These are phyloP conservation scores for Scelioninae gen. 2 DNA, from an alignment of 2,888 invertebrate species.

Conservation along the genomic window DNA sequence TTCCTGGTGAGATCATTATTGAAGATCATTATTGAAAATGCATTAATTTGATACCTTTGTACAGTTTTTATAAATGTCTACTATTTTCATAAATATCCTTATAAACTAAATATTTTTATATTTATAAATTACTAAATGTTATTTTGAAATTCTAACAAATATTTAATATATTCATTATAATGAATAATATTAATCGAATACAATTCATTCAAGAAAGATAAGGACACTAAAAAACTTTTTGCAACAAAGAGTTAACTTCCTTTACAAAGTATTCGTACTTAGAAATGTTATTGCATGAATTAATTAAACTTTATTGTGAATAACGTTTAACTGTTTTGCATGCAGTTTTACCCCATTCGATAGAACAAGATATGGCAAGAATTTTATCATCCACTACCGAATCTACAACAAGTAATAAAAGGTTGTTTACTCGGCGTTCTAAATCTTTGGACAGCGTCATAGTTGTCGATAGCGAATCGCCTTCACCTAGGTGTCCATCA, in stretches of 20 bases:
- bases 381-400: constrained; percentile 66
- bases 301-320: constrained; percentile 18
- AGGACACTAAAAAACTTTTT: too few relatives aligned
- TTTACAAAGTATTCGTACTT: too few relatives aligned
- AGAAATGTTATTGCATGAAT: neutral
- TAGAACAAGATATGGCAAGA: constrained; percentile 74
- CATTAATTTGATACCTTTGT: too few relatives aligned
- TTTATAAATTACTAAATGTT: constrained; percentile 46
- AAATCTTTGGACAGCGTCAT: constrained; percentile 74
- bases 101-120: constrained; percentile 54
- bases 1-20: too few relatives aligned
- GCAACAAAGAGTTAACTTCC: too few relatives aligned
- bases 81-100: too few relatives aligned
- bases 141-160: too few relatives aligned
- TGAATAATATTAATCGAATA: too few relatives aligned
- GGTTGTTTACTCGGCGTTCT: constrained; percentile 69
- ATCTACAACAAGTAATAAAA: constrained; percentile 60
- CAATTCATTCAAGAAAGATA: too few relatives aligned
- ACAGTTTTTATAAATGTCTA: too few relatives aligned
- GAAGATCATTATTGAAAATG: too few relatives aligned
- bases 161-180: too few relatives aligned
- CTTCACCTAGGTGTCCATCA: constrained; percentile 86
- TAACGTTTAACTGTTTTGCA: constrained; percentile 56
- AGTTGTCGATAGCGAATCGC: constrained; percentile 76
- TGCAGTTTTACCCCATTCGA: constrained; percentile 73